Evolutionary conservation across 2,888 invertebrate genomes (phyloP).

Genomic region (Choristoneura rosaceana): DNA sequence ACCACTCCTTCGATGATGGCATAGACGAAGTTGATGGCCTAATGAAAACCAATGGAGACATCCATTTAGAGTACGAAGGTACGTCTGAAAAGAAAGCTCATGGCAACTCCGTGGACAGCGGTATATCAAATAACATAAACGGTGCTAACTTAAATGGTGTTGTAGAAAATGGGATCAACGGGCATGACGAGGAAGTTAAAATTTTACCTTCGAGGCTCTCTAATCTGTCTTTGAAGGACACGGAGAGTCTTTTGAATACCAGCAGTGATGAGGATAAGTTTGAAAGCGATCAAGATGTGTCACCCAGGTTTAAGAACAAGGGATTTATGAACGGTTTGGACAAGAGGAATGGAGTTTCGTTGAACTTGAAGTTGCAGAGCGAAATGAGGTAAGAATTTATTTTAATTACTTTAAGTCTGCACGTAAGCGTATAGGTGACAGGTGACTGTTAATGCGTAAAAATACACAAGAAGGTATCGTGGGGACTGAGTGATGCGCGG

Average conservation of each 20-base stretch:
- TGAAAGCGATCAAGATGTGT: constrained; percentile 70
- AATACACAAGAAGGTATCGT: too few relatives aligned
- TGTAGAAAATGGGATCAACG: constrained; percentile 48
- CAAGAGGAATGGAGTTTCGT: constrained; percentile 74
- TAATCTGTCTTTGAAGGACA: constrained; percentile 72
- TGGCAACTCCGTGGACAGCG: constrained; percentile 77
- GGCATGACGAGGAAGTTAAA: constrained; percentile 51
- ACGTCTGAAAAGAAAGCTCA: constrained; percentile 64
- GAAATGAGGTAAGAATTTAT: constrained; percentile 73
- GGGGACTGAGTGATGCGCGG: too few relatives aligned
- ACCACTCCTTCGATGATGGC: constrained; percentile 79
- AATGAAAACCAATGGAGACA: constrained; percentile 57
- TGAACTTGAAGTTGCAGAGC: constrained; percentile 76
- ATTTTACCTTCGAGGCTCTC: constrained; percentile 67
- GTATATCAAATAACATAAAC: constrained; percentile 73
- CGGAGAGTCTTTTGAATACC: constrained; percentile 59
- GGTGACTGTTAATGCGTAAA: too few relatives aligned
- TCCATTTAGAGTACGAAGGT: constrained; percentile 55
- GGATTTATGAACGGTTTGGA: constrained; percentile 58
- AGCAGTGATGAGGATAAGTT: constrained; percentile 77
- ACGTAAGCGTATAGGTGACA: too few relatives aligned
- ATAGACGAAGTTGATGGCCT: constrained; percentile 74
- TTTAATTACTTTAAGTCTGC: too few relatives aligned
- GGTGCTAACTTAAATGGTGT: constrained; percentile 50
- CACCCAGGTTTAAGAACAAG: constrained; percentile 61